Base-by-base conservation (phyloP, 1,140 invertebrate genomes). In the Zaprionus lachaisei region DNA sequence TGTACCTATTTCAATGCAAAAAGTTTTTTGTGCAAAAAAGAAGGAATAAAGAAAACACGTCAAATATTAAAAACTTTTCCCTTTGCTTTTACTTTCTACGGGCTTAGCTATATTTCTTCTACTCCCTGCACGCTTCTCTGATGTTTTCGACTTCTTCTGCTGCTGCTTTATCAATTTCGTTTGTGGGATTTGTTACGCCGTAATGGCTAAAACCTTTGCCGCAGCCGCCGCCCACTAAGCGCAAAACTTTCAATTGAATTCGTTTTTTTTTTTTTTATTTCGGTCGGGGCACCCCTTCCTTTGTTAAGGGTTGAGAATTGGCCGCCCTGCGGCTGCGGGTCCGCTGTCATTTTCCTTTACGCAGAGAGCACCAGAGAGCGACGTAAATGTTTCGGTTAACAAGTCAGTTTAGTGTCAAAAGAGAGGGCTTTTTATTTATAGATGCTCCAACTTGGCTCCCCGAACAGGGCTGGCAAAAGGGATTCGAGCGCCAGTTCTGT, bases 1-100 rank as follows among this genome's bases (percentile, higher is more conserved):
- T 70, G 34, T 77, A 64, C 83, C 83, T 73, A 77, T 74, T 82
- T 82, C 83, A 69, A 77, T 80, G 65, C 77, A 71, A 57, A 75
- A 68, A 82, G 73, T 71, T 74, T 69, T 41, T 7, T 47, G 41
- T 24, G 41, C 37, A 61, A 79, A 61, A 79, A 72, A 62, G 56
- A 79, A 55, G 67, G 47, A 64, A 76, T 65, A 77, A 71, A 71
- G 74, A 68, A 86, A 85, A 86, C 83, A 87, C 80, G 81, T 89
- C 84, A 87, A 84, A 87, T 87, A 87, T 87, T 89, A 87, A 83
- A 87, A 87, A 87, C 80, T 87, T 87, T 87, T 87, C 74, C 78
- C 71, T 89, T 78, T 60, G 81, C 84, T 81, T 75, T 86, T 89
- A 86, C 84, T 86, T 86, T 86, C 84, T 78, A 72, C 61, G 70